Evolutionary conservation across 2,113 vertebrate genomes (phyloP).

Genomic region (Boleophthalmus pectinirostris): DNA sequence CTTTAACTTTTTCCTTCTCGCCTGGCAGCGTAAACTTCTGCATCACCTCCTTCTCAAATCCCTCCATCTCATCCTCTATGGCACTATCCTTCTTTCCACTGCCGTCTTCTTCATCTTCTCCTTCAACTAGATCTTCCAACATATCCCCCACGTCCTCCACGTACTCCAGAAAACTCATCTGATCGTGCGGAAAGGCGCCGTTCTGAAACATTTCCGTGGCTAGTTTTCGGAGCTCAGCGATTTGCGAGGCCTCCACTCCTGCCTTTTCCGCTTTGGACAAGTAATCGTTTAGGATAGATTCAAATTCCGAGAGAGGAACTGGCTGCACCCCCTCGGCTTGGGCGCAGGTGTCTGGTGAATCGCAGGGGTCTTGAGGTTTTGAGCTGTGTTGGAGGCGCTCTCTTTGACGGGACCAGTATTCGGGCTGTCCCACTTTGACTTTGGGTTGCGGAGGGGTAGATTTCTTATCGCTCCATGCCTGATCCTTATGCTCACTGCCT

Average conservation of each 20-base stretch:
- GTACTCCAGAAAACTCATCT: constrained; percentile 84
- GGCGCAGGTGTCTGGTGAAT: constrained; percentile 78
- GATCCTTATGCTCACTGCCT: constrained; percentile 20
- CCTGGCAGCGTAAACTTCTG: constrained; percentile 57
- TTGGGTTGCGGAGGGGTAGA: constrained; percentile 17
- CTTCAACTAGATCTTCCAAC: constrained; percentile 84
- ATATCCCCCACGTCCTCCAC: constrained; percentile 87
- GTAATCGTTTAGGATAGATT: constrained; percentile 78
- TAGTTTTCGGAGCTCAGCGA: constrained; percentile 63
- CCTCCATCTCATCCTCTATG: constrained; percentile 80
- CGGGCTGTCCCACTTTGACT: constrained; percentile 34
- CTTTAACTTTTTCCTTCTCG: constrained; percentile 38
- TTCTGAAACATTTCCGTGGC: constrained; percentile 77
- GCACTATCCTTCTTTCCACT: constrained; percentile 31
- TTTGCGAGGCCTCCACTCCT: constrained; percentile 45
- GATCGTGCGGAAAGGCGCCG: constrained; percentile 83
- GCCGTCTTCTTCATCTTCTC: constrained; percentile 61
- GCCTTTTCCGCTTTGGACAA: constrained; percentile 63
- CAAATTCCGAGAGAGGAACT: constrained; percentile 76
- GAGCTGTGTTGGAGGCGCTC: constrained; percentile 65
- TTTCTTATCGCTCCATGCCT: constrained; percentile 30
- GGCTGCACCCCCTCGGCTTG: constrained; percentile 79
- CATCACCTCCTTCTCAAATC: constrained; percentile 80
- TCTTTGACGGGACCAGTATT: constrained; percentile 66
- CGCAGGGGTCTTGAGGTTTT: constrained; percentile 72